These are phyloP conservation scores for Pontoporia blainvillei DNA, from an alignment of 2,113 vertebrate genomes.

Conservation along the genomic window DNA sequence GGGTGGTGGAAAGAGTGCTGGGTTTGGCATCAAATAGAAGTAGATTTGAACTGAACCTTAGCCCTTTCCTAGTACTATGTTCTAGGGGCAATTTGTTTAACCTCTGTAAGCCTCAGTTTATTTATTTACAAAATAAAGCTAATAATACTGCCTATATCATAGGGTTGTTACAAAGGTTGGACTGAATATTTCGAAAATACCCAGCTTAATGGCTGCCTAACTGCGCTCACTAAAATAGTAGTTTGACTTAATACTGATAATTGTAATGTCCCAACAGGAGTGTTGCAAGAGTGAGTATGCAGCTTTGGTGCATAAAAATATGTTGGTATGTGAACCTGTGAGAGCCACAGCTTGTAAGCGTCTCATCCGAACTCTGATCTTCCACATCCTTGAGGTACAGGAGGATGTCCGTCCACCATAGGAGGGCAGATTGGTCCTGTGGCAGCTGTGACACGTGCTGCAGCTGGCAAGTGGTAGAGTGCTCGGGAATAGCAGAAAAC, in stretches of 20 bases:
- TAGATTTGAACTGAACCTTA: not conserved
- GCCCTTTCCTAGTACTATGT: not conserved
- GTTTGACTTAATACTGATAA: not conserved
- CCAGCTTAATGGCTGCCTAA: not conserved
- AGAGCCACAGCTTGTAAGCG: not conserved
- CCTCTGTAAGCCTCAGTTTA: not conserved
- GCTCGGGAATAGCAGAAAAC: not conserved
- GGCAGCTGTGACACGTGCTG: rapidly evolving
- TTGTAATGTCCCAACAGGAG: not conserved
- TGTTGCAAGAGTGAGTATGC: not conserved
- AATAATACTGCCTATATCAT: not conserved
- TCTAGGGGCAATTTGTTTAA: not conserved
- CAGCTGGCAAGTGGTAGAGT: not conserved
- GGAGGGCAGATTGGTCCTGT: not conserved
- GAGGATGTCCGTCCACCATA: not conserved
- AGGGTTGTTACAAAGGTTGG: not conserved
- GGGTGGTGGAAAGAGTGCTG: not conserved
- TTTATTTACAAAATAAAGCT: not conserved
- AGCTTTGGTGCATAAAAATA: not conserved
- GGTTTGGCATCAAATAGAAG: not conserved
- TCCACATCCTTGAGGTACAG: not conserved
- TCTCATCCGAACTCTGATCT: not conserved
- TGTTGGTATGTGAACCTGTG: not conserved
- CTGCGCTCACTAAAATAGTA: not conserved
- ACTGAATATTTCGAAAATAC: not conserved